Base-by-base conservation (phyloP, 2,888 invertebrate species). In the Xylocampa areola region DNA sequence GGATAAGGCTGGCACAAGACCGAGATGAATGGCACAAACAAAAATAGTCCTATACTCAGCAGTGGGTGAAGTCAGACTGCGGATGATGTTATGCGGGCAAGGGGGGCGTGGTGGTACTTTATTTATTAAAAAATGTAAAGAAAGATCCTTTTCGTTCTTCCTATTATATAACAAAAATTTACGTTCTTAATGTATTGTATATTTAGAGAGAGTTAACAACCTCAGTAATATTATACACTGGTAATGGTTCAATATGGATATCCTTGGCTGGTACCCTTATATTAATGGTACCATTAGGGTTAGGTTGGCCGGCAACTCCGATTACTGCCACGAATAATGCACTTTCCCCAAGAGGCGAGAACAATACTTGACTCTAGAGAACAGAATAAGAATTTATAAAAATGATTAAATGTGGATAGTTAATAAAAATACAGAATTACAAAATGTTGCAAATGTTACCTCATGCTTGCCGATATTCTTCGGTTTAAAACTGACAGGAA, bases 401-500 rank as follows among this genome's bases (percentile, higher is more conserved):
- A 48, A 4, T 19, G 4, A 39, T 4, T 10, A 3, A 21, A 23
- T 19, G 25, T 23, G 3, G 3, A n/a, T 1, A 35, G 5, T n/a
- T 5, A 19, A n/a, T 19, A 1, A n/a, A 10, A 10, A 0, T n/a
- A 23, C 0, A 1, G 13, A 10, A 8, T 13, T 14, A 2, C 39
- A 40, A 35, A 4, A 30, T 8, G n/a, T 7, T 4, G 8, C 4
- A 35, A 32, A 41, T 23, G n/a, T 8, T 77, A 92, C 94, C 83
- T 93, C 90, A 64, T 91, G 89, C 62, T 79, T 86, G 5, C 92
- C 92, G 13, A 90, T 83, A 40, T 63, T 77, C 76, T 87, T 91
- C 2, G 94, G 94, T 64, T 89, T 92, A 54, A 92, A 94, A 73
- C 84, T 72, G 13, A 94, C 76, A 4, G 94, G 93, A 30, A 94